Percentiles rank a stretch among this genome's conserved stretches.
Evolutionary conservation across 2,113 vertebrate species (phyloP).

Genomic region (Arizona elegans): DNA sequence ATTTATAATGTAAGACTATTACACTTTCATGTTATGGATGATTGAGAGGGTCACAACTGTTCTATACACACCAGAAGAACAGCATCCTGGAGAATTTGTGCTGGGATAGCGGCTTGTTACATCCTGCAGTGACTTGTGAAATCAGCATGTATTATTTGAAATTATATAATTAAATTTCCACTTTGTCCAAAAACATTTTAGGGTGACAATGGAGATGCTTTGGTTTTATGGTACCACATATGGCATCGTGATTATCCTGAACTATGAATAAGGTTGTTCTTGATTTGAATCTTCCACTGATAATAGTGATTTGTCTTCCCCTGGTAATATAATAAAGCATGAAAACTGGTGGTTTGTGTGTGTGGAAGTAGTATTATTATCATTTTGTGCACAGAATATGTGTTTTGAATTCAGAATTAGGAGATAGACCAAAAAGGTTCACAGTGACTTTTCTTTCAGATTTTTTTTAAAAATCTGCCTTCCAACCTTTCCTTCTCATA

Average conservation of each 20-base stretch:
- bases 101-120: neutral
- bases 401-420: neutral
- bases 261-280: neutral
- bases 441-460: neutral
- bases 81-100: neutral
- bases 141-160: neutral
- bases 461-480: neutral
- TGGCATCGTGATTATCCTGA: neutral
- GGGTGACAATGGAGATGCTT: neutral
- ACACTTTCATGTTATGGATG: too few relatives aligned
- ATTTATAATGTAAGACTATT: neutral
- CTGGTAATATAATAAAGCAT: neutral
- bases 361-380: neutral
- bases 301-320: neutral
- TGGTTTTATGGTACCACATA: neutral
- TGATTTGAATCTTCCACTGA: neutral
- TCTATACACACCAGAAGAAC: neutral
- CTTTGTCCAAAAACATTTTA: neutral
- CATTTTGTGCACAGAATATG: neutral
- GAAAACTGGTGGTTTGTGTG: neutral
- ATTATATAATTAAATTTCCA: neutral
- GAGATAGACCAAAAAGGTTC: too few relatives aligned
- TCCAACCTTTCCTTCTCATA: neutral
- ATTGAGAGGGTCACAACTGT: neutral
- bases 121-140: neutral